phyloP scores from a whole-genome alignment of 2,888 invertebrate genomes.

The Amphipoea lucens region DNA sequence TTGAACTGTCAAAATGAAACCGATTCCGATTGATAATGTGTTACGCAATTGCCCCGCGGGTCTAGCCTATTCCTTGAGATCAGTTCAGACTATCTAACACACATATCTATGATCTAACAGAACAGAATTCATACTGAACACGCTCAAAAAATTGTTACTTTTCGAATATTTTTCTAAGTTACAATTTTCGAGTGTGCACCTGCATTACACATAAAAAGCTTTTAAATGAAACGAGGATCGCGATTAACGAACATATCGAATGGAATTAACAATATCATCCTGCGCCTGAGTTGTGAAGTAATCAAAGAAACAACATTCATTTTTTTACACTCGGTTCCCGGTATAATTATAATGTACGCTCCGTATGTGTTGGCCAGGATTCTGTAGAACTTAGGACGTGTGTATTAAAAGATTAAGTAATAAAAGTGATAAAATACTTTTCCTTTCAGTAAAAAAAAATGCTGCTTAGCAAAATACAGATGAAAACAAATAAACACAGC shows the following conservation, averaged over 20 bases:
- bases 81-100: neutral
- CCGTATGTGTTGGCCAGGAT: conserved; percentile 65
- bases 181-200: neutral
- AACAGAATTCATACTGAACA: neutral
- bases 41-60: too few species aligned
- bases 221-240: conserved; percentile 40
- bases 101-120: neutral
- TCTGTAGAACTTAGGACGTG: conserved; percentile 32
- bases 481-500: too few species aligned
- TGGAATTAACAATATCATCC: conserved; percentile 80
- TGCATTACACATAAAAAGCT: conserved; percentile 28
- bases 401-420: neutral
- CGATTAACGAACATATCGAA: conserved; percentile 76
- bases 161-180: neutral
- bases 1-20: too few species aligned
- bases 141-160: neutral
- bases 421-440: too few species aligned
- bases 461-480: too few species aligned
- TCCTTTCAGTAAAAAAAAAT: too few species aligned
- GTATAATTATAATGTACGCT: conserved; percentile 81
- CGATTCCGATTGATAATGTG: too few species aligned
- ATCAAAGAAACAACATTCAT: conserved; percentile 81
- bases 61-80: neutral
- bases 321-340: conserved; percentile 77
- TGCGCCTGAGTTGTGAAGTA: conserved; percentile 78